These are phyloP conservation scores for Gymnodraco acuticeps DNA, from an alignment of 2,797 vertebrate species.

Conservation along the genomic window DNA sequence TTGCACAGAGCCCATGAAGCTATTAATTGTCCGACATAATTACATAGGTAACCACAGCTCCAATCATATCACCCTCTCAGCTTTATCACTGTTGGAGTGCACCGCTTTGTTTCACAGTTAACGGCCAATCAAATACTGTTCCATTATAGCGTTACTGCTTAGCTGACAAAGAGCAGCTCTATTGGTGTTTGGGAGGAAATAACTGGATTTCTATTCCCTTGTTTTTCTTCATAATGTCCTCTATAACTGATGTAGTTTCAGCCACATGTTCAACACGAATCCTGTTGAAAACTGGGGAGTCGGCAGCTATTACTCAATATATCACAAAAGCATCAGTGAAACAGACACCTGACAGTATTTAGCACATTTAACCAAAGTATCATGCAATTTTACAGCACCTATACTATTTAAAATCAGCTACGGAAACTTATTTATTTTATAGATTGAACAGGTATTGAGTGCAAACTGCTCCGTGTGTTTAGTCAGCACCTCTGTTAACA, in stretches of 20 bases:
- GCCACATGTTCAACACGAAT: no score
- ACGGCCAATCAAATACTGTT: slow-evolving; percentile 73
- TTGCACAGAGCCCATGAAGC: slow-evolving; percentile 53
- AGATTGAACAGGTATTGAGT: slow-evolving; percentile 32
- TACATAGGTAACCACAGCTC: slow-evolving; percentile 80
- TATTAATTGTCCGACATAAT: slow-evolving; percentile 82
- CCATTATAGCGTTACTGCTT: slow-evolving; percentile 67
- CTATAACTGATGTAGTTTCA: slow-evolving; percentile 1
- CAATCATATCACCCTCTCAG: slow-evolving; percentile 76
- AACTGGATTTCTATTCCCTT: slow-evolving; percentile 36
- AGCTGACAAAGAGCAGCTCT: slow-evolving; percentile 58
- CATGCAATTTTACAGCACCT: slow-evolving; percentile 17
- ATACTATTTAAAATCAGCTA: slow-evolving; percentile 7
- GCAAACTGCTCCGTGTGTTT: slow-evolving; percentile 32
- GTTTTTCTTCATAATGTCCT: slow-evolving; percentile 28
- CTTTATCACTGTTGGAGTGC: slow-evolving; percentile 76
- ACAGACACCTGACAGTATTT: slow-evolving; percentile 21
- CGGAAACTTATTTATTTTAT: slow-evolving; percentile 48
- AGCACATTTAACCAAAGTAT: slow-evolving; percentile 23
- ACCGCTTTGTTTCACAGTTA: slow-evolving; percentile 75
- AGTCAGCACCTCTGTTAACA: slow-evolving; percentile 54
- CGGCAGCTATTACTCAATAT: slow-evolving; percentile 21
- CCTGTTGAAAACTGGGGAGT: background rate
- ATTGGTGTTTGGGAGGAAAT: slow-evolving; percentile 49
- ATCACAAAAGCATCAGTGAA: slow-evolving; percentile 30